phyloP scores from a whole-genome alignment of 2,888 invertebrate species.

The Cosmorhoe ocellata region DNA sequence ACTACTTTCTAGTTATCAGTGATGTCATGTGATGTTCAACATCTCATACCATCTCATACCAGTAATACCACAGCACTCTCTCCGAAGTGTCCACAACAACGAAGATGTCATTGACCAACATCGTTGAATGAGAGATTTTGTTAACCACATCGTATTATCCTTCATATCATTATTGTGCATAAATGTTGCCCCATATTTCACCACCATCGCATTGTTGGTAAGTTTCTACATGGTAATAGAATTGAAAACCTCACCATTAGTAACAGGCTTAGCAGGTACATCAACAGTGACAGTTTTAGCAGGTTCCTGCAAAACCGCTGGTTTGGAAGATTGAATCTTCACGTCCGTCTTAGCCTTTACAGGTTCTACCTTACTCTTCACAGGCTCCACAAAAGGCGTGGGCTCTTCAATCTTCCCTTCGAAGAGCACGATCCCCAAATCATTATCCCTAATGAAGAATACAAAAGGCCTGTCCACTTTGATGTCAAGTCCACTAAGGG shows the following conservation, averaged over 20 bases:
- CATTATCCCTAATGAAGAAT: conserved; percentile 84
- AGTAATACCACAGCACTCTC: no score
- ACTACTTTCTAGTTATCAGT: no score
- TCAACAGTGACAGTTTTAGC: background rate
- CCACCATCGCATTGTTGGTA: no score
- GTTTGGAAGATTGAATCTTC: conserved; percentile 4
- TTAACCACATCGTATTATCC: no score
- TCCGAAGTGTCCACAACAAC: no score
- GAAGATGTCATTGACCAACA: no score
- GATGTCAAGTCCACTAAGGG: conserved; percentile 78
- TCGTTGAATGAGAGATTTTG: no score
- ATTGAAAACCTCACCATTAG: conserved; percentile 6
- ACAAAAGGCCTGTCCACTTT: conserved; percentile 84
- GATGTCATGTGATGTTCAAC: no score
- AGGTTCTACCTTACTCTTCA: conserved; percentile 18
- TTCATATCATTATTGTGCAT: no score
- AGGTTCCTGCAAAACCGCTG: background rate
- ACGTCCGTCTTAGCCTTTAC: background rate
- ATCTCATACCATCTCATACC: no score
- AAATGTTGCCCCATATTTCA: no score
- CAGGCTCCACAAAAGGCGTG: conserved; percentile 38
- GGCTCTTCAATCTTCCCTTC: conserved; percentile 84
- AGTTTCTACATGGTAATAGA: no score
- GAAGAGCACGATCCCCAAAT: conserved; percentile 82
- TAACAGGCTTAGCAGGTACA: background rate